These are phyloP conservation scores for Gymnogyps californianus DNA, from an alignment of 2,113 vertebrate species.

Conservation along the genomic window DNA sequence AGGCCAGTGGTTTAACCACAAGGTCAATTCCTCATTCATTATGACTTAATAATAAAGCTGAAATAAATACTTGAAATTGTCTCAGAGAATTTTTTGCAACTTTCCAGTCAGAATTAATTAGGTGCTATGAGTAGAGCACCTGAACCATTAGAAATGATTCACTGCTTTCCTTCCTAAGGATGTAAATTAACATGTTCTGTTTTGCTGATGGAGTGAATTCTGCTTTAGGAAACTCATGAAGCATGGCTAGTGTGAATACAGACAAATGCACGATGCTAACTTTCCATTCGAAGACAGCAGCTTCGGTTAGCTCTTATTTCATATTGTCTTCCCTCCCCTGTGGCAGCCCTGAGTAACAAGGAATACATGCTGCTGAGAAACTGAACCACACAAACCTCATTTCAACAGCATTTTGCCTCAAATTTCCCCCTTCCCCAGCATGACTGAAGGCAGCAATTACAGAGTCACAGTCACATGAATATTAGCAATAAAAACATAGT, in stretches of 20 bases:
- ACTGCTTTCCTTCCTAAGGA: conserved; percentile 26
- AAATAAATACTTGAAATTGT: not conserved
- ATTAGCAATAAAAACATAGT: not conserved
- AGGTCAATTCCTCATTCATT: not conserved
- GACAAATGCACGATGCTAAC: conserved; percentile 20
- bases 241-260: not conserved
- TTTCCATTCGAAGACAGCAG: conserved; percentile 3
- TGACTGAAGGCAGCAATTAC: not conserved
- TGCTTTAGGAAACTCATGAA: conserved; percentile 36
- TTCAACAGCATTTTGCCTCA: not conserved
- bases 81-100: not conserved
- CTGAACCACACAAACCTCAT: not conserved
- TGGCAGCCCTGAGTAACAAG: not conserved
- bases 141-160: conserved; percentile 43
- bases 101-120: conserved; percentile 25
- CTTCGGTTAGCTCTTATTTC: conserved; percentile 19
- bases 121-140: not conserved
- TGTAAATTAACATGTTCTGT: conserved; percentile 45
- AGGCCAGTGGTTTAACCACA: not conserved
- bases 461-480: fast-evolving
- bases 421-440: not conserved
- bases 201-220: conserved; percentile 53
- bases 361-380: not conserved
- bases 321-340: conserved; percentile 3
- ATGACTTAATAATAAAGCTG: not conserved